Conservation (phyloP, 2,113 vertebrate species). For the Corydoras maculifer region DNA sequence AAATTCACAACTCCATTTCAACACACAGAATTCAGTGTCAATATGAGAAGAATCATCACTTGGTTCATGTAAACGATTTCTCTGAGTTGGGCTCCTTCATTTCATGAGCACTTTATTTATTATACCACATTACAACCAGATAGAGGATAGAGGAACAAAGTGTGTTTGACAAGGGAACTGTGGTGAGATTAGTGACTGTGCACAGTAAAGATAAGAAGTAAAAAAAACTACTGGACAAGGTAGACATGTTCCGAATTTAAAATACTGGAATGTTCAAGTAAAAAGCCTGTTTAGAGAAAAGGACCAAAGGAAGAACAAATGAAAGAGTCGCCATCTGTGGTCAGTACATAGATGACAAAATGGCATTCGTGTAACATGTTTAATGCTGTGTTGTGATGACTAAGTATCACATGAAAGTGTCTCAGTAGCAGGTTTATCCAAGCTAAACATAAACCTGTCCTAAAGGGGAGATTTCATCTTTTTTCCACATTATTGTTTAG, state of each 20-base stretch:
- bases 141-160: background rate
- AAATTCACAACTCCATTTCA: constrained; percentile 26
- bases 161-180: too few species aligned
- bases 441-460: too few species aligned
- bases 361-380: background rate
- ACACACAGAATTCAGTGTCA: constrained; percentile 14
- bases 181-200: too few species aligned
- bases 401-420: background rate
- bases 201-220: background rate
- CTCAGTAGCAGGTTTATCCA: background rate
- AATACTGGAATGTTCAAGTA: constrained; percentile 23
- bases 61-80: background rate
- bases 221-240: background rate
- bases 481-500: too few species aligned
- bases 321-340: too few species aligned
- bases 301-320: too few species aligned
- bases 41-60: background rate
- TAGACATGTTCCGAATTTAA: constrained; percentile 5
- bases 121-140: background rate
- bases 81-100: background rate
- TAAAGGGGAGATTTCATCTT: too few species aligned
- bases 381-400: background rate
- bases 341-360: too few species aligned
- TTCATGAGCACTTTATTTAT: background rate
- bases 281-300: background rate